Evolutionary conservation across 2,888 invertebrate genomes (phyloP), one percentile per base, ranked within the genome.

Genomic region (Tanaodytes sp.): DNA sequence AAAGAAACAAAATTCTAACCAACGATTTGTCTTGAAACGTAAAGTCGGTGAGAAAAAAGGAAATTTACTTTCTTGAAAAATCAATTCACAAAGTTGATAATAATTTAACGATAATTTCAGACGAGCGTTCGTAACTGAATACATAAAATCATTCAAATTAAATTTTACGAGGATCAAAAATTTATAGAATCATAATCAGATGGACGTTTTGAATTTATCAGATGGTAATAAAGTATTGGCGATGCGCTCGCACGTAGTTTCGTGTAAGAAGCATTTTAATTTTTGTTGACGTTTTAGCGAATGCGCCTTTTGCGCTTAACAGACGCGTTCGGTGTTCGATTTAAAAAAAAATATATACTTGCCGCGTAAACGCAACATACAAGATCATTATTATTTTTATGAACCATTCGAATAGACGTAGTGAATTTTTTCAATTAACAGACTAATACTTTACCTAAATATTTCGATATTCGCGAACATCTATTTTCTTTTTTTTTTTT

Each of bases 211-310:
- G n/a, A n/a, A n/a, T n/a, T n/a, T n/a, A n/a, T n/a, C n/a, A n/a
- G n/a, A n/a, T 23, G 23, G 23, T 23, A 4, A 33, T 9, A 54
- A 58, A 71, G 69, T 72, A 59, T 31, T 72, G 69, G 59, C 71
- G 71, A 72, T 69, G 71, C 48, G 20, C 59, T 62, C 51, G 66
- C 71, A 63, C 54, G 71, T 71, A 71, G 59, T 63, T 63, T 51
- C 59, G 64, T 64, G 63, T 58, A 49, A 54, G 46, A 61, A 62
- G 70, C 57, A 62, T 70, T 64, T 51, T 39, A 51, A 31, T 43
- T 70, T 62, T 61, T 5, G 45, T 59, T 57, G 20, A 39, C 43
- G 49, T 67, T 62, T 57, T 27, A 57, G 57, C 57, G 57, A 62
- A 67, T 62, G 61, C 46, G 67, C 51, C 40, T 62, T 62, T 51